Conservation (phyloP, 1,140 invertebrate species). For the Harlomillsia oculata region DNA sequence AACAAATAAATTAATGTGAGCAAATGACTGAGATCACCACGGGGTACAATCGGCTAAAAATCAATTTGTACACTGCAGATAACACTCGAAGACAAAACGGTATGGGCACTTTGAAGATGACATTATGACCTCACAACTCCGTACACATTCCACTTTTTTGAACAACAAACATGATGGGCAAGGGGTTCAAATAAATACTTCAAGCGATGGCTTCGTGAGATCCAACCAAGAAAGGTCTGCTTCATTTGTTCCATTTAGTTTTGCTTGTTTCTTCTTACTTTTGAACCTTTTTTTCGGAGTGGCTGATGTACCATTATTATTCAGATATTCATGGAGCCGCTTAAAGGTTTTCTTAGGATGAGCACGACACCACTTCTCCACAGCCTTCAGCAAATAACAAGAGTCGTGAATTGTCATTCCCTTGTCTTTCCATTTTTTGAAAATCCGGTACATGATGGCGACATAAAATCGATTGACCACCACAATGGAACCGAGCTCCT, state of each 20-base stretch:
- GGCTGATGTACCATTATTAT: background rate
- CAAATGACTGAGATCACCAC: background rate
- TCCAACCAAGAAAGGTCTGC: slow-evolving; percentile 30
- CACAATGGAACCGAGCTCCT: slow-evolving; percentile 40
- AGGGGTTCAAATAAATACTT: slow-evolving; percentile 35
- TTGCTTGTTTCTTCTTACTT: slow-evolving; percentile 13
- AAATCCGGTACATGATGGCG: slow-evolving; percentile 43
- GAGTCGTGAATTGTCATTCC: slow-evolving; percentile 47
- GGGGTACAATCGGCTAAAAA: background rate
- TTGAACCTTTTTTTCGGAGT: slow-evolving; percentile 8
- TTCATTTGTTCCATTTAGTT: slow-evolving; percentile 8
- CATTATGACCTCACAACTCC: background rate
- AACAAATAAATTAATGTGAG: too few species aligned
- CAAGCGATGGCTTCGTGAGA: slow-evolving; percentile 34
- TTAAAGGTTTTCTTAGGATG: slow-evolving; percentile 28
- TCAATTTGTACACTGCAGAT: slow-evolving; percentile 3
- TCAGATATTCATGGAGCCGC: slow-evolving; percentile 24
- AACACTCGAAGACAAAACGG: background rate
- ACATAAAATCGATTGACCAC: slow-evolving; percentile 47
- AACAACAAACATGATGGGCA: too few species aligned
- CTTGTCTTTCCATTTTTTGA: slow-evolving; percentile 44
- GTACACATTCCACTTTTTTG: background rate
- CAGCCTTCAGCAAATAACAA: slow-evolving; percentile 44
- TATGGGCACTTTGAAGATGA: background rate
- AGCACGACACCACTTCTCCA: slow-evolving; percentile 36